Base-by-base conservation (phyloP, 2,888 invertebrate genomes). In the Amblyteles armatorius region DNA sequence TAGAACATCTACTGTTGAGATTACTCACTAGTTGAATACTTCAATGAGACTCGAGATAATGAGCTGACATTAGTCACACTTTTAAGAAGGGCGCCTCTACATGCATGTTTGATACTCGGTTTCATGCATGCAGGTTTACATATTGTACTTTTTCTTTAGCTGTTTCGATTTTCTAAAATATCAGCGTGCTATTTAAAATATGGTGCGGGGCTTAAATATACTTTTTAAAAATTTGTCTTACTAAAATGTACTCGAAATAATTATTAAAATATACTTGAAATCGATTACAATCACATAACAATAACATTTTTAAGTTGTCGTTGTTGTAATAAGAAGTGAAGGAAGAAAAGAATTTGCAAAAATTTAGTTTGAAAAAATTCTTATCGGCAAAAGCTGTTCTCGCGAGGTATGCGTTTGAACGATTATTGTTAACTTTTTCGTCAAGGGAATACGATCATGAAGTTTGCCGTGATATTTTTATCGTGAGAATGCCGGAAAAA, bases 21-120 rank as follows among this genome's bases (percentile, higher is more conserved):
- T 52, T 52, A 52, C 52, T 52, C 52, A 52, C 19, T 52, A 52
- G 52, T n/a, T 52, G 52, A 52, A 52, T 52, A 52, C 19, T 48
- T 48, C 16, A 16, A 16, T 48, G 16, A 48, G 44, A 48, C 44
- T 19, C 19, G 9, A n/a, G 52, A 52, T 52, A 19, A 52, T 19
- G 19, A 52, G 52, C 52, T n/a, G n/a, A 52, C 52, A 9, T 52
- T 19, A 52, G 52, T 52, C 19, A 52, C 52, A 6, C 52, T 19
- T n/a, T 19, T 19, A 19, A n/a, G n/a, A 52, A 52, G 52, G 19
- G 19, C 16, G 52, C 7, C 2, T n/a, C n/a, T 16, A 50, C 6
- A 50, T 50, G 50, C 9, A 52, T n/a, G 19, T 19, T 52, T 52
- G 19, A 52, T 52, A 52, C 19, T 52, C 19, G 4, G 5, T 6